These are phyloP conservation scores for Ceratoteleas bidentatus DNA, from an alignment of 1,140 invertebrate genomes.

Conservation along the genomic window DNA sequence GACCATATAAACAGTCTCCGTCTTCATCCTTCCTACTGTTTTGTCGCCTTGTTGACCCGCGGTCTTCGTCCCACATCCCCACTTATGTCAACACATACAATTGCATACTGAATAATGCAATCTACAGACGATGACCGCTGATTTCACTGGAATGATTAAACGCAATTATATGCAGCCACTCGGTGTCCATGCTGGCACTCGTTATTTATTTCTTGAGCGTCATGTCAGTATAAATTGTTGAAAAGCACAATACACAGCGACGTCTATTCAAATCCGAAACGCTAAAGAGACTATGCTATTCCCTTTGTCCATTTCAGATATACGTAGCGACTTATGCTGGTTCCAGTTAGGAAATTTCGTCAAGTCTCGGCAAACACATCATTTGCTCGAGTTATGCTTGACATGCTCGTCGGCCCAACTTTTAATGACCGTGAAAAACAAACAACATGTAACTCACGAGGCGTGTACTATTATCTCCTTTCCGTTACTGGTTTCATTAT, in stretches of 20 bases:
- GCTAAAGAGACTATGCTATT: conserved; percentile 41
- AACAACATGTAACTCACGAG: conserved; percentile 16
- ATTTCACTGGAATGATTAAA: neutral
- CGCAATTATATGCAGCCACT: conserved; percentile 11
- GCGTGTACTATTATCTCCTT: neutral
- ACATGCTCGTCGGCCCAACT: conserved; percentile 20
- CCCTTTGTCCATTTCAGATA: conserved; percentile 38
- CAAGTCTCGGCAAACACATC: conserved; percentile 52
- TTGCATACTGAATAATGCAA: no score
- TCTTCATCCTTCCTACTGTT: no score
- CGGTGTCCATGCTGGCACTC: neutral
- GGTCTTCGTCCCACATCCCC: no score
- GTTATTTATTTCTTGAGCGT: conserved; percentile 33
- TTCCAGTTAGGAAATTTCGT: conserved; percentile 47
- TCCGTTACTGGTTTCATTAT: neutral
- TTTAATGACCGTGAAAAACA: conserved; percentile 47
- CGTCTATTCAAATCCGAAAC: conserved; percentile 20
- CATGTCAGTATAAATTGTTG: conserved; percentile 26
- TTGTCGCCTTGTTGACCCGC: no score
- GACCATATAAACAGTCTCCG: no score
- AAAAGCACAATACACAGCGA: conserved; percentile 25
- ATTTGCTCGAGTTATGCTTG: conserved; percentile 34
- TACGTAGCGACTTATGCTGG: conserved; percentile 34
- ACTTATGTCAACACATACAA: no score
- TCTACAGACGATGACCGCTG: no score